Percentiles rank a stretch among this genome's conserved stretches.
Conservation (phyloP, 35 echinoderm and acorn worm genomes). For the Ophioderma brevispina region DNA sequence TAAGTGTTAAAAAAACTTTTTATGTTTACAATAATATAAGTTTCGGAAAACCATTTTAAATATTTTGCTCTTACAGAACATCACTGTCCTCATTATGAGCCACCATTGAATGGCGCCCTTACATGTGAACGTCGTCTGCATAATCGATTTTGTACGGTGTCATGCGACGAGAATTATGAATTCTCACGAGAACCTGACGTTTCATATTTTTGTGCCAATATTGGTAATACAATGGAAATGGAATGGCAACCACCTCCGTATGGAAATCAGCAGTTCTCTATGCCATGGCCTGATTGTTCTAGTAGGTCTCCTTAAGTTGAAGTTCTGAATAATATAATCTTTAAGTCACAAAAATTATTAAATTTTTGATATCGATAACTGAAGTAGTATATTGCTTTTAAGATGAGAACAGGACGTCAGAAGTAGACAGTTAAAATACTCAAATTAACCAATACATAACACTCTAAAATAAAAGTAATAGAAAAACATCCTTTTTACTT, state of each 20-base stretch:
- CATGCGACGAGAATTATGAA: constrained; percentile 38
- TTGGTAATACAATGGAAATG: not conserved
- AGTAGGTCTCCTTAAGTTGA: constrained; percentile 30
- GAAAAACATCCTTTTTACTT: no score
- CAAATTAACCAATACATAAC: no score
- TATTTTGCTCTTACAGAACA: constrained; percentile 48
- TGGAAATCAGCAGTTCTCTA: not conserved
- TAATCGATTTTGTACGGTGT: constrained; percentile 50
- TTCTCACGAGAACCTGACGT: constrained; percentile 27
- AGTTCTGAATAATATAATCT: no score
- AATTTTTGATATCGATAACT: no score
- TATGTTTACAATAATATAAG: no score
- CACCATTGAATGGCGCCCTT: constrained; percentile 47
- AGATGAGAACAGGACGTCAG: no score
- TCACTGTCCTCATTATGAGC: constrained; percentile 28
- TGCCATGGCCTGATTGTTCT: constrained; percentile 69
- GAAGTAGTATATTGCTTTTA: no score
- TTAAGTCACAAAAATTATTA: no score
- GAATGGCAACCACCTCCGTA: not conserved
- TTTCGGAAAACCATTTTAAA: no score
- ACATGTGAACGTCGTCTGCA: constrained; percentile 51
- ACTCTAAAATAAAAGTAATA: no score
- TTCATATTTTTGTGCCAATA: constrained; percentile 20
- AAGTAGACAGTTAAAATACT: no score
- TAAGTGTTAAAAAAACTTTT: no score